Conservation (phyloP, 2,797 vertebrate species). For the Saxicola maurus region DNA sequence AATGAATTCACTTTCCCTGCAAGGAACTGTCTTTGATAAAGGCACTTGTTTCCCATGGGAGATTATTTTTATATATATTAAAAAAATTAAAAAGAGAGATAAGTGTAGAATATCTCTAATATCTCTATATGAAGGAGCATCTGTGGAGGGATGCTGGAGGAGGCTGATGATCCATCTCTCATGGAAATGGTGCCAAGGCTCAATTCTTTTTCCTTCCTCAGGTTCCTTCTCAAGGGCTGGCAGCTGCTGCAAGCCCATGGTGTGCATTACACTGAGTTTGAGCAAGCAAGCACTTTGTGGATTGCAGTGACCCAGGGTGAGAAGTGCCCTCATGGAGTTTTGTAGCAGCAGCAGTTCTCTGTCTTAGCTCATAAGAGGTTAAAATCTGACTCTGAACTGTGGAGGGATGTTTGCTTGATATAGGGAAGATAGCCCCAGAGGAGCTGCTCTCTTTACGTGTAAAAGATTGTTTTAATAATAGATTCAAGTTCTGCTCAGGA, state of each 20-base stretch:
- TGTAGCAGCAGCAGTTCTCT: background rate
- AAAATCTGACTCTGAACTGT: background rate
- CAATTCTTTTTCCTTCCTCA: background rate
- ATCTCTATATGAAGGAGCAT: background rate
- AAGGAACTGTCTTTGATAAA: background rate
- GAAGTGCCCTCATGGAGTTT: background rate
- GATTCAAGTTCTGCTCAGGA: background rate
- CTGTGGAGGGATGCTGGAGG: background rate
- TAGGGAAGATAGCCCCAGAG: background rate
- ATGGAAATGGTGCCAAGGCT: background rate
- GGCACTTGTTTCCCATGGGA: fast-evolving
- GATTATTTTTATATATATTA: background rate
- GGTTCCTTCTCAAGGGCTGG: background rate
- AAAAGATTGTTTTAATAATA: conserved; percentile 26
- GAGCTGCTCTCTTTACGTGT: background rate
- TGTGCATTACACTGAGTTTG: background rate
- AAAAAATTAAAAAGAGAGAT: fast-evolving
- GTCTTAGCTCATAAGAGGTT: background rate
- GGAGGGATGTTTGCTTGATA: background rate
- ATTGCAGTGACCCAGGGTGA: background rate
- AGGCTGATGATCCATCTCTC: fast-evolving
- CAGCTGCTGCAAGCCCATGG: background rate
- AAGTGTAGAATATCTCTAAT: background rate
- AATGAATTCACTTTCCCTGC: background rate
- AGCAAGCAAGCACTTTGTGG: background rate